Conservation (phyloP, 2,888 invertebrate species). For the Dascillus cervinus region DNA sequence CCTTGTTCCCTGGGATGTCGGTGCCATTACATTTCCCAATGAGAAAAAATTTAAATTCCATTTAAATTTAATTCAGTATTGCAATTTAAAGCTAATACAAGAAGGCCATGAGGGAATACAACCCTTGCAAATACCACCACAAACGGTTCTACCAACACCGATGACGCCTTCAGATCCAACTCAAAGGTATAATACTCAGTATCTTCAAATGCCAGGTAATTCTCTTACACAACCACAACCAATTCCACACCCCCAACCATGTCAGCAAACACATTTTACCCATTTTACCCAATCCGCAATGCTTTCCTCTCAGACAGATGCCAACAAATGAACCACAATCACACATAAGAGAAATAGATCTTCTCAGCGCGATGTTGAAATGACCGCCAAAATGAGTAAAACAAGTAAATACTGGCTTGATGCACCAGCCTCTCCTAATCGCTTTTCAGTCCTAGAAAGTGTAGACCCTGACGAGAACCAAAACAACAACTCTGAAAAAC, state of each 20-base stretch:
- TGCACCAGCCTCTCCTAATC: conserved; percentile 4
- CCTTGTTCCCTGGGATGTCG: conserved; percentile 5
- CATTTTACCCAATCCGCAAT: no score
- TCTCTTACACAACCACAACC: conserved; percentile 1
- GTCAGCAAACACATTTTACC: no score
- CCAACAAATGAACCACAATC: conserved; percentile 3
- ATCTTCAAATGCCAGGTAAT: conserved; percentile 3
- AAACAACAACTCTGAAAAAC: no score
- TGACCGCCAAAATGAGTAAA: no score
- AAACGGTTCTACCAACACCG: conserved; percentile 3
- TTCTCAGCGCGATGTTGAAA: no score
- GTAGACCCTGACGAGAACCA: no score
- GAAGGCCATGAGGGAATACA: conserved; percentile 5
- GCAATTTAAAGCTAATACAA: not conserved
- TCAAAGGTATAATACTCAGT: conserved; percentile 1
- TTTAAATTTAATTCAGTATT: not conserved
- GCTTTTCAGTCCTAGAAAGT: no score
- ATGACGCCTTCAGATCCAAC: conserved; percentile 2
- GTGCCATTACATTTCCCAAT: conserved; percentile 5
- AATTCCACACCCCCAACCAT: conserved; percentile 2
- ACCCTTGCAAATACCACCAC: conserved; percentile 1
- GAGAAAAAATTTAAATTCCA: conserved; percentile 1
- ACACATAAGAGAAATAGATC: no score
- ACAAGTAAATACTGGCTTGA: conserved; percentile 5
- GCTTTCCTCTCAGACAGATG: conserved; percentile 1